Conservation (phyloP, 2,888 invertebrate genomes). For the Eilema sororculum region DNA sequence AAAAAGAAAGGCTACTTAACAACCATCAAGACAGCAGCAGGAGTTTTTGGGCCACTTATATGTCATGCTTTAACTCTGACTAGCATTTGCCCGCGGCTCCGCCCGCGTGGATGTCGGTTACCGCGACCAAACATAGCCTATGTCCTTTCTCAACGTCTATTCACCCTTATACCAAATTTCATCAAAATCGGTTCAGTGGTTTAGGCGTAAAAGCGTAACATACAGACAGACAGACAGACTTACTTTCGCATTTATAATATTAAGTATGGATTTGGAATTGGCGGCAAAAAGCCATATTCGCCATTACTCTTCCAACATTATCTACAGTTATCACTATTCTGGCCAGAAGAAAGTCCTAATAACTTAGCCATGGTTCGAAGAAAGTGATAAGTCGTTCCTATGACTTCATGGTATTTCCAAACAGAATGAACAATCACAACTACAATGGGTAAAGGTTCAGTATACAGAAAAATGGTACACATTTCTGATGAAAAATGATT, state of each 20-base stretch:
- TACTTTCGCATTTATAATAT: too few species aligned
- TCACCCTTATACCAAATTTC: too few species aligned
- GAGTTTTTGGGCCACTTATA: conserved; percentile 29
- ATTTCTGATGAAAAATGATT: neutral
- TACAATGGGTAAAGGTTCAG: neutral
- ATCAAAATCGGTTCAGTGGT: too few species aligned
- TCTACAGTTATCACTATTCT: neutral
- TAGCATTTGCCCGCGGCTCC: too few species aligned
- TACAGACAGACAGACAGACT: too few species aligned
- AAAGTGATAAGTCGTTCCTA: neutral
- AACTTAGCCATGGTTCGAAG: neutral
- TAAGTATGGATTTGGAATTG: neutral
- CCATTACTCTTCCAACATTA: neutral
- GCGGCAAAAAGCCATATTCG: neutral
- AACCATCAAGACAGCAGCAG: neutral
- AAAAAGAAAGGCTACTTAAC: conserved; percentile 7
- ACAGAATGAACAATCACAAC: neutral
- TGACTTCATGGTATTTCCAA: conserved; percentile 6
- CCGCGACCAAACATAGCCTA: too few species aligned
- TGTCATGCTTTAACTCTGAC: neutral
- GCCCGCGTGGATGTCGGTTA: too few species aligned
- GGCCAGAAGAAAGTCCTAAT: conserved; percentile 6
- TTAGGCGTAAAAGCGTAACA: too few species aligned
- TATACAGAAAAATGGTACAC: neutral
- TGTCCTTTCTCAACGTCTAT: too few species aligned